These are phyloP conservation scores for Leptinotarsa rubiginosa DNA, from an alignment of 2,888 invertebrate genomes.

Conservation along the genomic window DNA sequence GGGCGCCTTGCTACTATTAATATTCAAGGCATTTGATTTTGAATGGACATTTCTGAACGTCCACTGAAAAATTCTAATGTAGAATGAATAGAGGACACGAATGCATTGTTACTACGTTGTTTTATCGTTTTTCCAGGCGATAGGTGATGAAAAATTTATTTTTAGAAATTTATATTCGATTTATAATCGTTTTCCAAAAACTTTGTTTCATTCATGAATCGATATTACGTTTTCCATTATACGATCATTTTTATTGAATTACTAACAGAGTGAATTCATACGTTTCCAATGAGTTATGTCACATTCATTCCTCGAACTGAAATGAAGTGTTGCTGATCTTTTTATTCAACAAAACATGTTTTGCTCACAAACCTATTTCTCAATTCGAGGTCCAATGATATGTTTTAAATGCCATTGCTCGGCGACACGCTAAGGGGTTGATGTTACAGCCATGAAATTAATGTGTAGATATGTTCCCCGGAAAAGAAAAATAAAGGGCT, in stretches of 20 bases:
- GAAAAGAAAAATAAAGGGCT: too few relatives aligned
- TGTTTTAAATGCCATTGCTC: too few relatives aligned
- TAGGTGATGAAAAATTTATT: neutral
- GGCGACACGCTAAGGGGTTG: too few relatives aligned
- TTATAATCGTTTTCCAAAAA: too few relatives aligned
- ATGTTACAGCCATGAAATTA: too few relatives aligned
- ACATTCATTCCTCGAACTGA: neutral
- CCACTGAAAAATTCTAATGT: constrained; percentile 3
- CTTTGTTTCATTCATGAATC: too few relatives aligned
- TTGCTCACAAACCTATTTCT: neutral
- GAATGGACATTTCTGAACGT: neutral
- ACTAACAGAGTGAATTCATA: neutral
- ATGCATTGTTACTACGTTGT: neutral
- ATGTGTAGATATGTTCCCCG: too few relatives aligned
- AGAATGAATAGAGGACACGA: neutral
- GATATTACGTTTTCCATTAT: too few relatives aligned
- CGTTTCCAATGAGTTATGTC: neutral
- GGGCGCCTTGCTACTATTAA: neutral
- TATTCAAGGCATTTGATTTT: neutral
- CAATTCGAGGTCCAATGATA: too few relatives aligned
- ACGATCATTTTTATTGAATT: neutral
- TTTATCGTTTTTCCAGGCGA: neutral
- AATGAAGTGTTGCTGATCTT: neutral
- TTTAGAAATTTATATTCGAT: too few relatives aligned
- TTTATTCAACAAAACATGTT: neutral